Evolutionary conservation across 2,797 vertebrate species (phyloP), one percentile per base, ranked within the genome.

Genomic region (Danionella dracula): DNA sequence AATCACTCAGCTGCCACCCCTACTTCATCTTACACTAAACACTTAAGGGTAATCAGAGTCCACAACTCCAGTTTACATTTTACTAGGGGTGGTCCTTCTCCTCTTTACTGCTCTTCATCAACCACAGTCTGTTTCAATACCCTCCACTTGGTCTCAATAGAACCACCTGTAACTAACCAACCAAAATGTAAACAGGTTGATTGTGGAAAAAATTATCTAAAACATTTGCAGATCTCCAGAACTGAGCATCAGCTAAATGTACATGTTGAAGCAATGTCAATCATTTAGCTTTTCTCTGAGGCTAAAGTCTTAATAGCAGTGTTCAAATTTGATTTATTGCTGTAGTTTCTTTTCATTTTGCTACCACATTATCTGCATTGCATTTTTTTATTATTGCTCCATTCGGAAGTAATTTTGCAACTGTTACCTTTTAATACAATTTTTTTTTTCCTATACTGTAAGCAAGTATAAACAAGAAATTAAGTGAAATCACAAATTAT

Each of bases 1-100:
- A 67, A 58, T 49, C 68, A 64, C 48, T 59, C 10, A 12, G 27
- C 60, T 57, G 54, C 49, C 20, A 66, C 54, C 38, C 42, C 51
- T 53, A 70, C 51, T 60, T 54, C 23, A 48, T 8, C 10, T 32
- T 19, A 50, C 61, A 60, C 45, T 57, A 42, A n/a, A 60, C 63
- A 31, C 48, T 38, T 27, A 58, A 40, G 13, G 54, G 17, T 10
- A 37, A 61, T 63, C 70, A 60, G 62, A 54, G 46, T 44, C 34
- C 34, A 63, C 66, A 21, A 34, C 62, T 67, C 62, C 64, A 73
- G 57, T 63, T 71, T 59, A 67, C 34, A 21, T 70, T 60, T 54
- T 55, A 40, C 40, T n/a, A n/a, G n/a, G n/a, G n/a, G n/a, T n/a
- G n/a, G 37, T 29, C 72, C 59, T 66, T 74, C 56, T 56, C 35